A percentile compares a stretch with the other conserved stretches of the same genome.
These are phyloP conservation scores for Lampris megalopsis DNA, from an alignment of 2,113 vertebrate genomes.

Conservation along the genomic window DNA sequence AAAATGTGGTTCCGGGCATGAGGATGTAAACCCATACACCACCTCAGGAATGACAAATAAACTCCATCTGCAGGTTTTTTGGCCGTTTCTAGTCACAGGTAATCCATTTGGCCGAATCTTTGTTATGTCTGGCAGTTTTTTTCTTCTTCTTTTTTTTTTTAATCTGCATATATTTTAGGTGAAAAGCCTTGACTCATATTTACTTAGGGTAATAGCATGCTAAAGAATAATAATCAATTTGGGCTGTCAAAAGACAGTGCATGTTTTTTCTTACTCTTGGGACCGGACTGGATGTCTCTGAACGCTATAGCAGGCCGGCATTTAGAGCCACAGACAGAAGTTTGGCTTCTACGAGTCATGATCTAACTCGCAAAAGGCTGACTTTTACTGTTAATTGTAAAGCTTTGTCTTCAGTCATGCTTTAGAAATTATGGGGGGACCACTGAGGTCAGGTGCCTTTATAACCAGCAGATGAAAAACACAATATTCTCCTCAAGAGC, in stretches of 20 bases:
- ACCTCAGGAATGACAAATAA: neutral
- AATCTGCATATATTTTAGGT: constrained; percentile 24
- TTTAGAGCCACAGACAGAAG: constrained; percentile 19
- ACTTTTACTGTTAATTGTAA: constrained; percentile 12
- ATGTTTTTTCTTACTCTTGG: constrained; percentile 28
- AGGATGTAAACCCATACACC: neutral
- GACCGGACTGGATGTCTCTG: constrained; percentile 22
- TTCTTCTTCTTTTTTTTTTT: too few relatives aligned
- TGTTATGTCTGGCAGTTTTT: constrained; percentile 36
- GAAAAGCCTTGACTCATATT: neutral
- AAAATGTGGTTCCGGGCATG: neutral
- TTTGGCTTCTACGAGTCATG: constrained; percentile 32
- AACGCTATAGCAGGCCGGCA: constrained; percentile 16
- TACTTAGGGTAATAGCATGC: neutral
- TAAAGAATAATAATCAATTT: constrained; percentile 14
- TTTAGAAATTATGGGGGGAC: constrained; percentile 15
- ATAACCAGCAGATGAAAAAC: constrained; percentile 3
- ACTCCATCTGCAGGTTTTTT: neutral
- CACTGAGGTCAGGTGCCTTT: constrained; percentile 16
- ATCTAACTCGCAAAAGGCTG: constrained; percentile 25
- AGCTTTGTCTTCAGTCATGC: constrained; percentile 23
- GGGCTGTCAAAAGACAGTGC: constrained; percentile 2
- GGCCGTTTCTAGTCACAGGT: neutral
- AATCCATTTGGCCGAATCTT: constrained; percentile 25
- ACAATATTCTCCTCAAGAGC: neutral